Percentiles rank a stretch among this genome's conserved stretches.
Evolutionary conservation across 2,113 vertebrate species (phyloP).

Genomic region (Motacilla tschutschensis): DNA sequence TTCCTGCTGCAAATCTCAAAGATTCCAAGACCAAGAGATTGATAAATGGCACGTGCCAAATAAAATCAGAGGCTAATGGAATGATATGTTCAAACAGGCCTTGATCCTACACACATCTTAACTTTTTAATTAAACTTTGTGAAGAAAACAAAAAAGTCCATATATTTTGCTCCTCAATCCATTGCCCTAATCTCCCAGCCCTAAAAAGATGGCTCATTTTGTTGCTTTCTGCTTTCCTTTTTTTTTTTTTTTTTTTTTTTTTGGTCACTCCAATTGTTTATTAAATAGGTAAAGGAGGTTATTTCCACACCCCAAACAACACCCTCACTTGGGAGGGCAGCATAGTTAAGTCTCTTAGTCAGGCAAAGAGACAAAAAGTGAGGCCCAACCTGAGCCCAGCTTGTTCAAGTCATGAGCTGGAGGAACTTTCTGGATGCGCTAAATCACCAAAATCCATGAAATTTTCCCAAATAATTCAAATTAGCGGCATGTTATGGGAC

Average conservation of each 20-base stretch:
- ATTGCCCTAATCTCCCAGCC: fast-evolving
- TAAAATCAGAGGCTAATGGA: neutral
- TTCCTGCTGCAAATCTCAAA: neutral
- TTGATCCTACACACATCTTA: neutral
- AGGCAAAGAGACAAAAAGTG: neutral
- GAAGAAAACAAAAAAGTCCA: neutral
- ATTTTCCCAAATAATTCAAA: neutral
- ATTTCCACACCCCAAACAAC: neutral
- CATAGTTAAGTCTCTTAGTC: neutral
- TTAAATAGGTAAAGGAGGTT: neutral
- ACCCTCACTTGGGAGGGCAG: neutral
- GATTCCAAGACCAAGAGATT: neutral
- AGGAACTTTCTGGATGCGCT: neutral
- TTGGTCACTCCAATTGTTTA: neutral
- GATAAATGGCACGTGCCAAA: neutral
- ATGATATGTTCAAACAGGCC: neutral
- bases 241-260: no score
- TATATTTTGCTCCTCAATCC: neutral
- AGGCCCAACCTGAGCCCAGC: neutral
- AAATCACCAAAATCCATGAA: neutral
- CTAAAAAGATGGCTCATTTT: neutral
- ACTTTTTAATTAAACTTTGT: neutral
- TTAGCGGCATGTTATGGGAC: fast-evolving
- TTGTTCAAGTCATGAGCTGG: neutral
- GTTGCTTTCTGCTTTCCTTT: neutral